These are phyloP conservation scores for Aspidiotus rigidus DNA, from an alignment of 2,888 invertebrate species.

Conservation along the genomic window DNA sequence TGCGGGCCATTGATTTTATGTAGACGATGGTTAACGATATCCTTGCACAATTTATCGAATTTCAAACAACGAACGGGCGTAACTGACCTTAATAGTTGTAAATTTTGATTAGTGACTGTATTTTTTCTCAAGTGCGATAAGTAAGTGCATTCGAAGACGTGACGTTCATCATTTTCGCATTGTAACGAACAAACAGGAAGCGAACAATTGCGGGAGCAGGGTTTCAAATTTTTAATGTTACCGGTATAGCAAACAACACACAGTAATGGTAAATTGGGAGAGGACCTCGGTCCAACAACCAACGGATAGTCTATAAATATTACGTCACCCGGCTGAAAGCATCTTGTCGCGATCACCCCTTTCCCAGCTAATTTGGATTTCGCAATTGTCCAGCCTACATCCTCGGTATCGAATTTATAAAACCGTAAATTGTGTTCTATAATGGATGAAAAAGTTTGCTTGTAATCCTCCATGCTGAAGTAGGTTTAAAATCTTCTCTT, in stretches of 20 bases:
- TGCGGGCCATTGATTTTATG: conserved; percentile 48
- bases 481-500: no score
- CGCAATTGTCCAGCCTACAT: conserved; percentile 34
- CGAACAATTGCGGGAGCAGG: conserved; percentile 56
- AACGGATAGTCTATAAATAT: conserved; percentile 63
- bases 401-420: background rate
- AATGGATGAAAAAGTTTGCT: conserved; percentile 7
- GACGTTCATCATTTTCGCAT: conserved; percentile 53
- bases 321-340: conserved; percentile 58
- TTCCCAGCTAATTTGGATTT: conserved; percentile 51
- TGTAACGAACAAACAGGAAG: conserved; percentile 56
- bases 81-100: conserved; percentile 44
- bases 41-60: conserved; percentile 46
- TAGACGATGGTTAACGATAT: conserved; percentile 47
- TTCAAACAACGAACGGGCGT: conserved; percentile 46
- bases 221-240: conserved; percentile 23
- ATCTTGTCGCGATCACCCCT: conserved; percentile 59
- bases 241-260: conserved; percentile 38
- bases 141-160: conserved; percentile 56
- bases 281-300: conserved; percentile 53
- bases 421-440: conserved; percentile 5
- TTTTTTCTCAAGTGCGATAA: conserved; percentile 51
- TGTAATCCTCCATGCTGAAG: background rate
- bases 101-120: conserved; percentile 41
- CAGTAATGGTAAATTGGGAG: conserved; percentile 53